Conservation (phyloP, 2,113 vertebrate species). For the Cyrtonyx montezumae region DNA sequence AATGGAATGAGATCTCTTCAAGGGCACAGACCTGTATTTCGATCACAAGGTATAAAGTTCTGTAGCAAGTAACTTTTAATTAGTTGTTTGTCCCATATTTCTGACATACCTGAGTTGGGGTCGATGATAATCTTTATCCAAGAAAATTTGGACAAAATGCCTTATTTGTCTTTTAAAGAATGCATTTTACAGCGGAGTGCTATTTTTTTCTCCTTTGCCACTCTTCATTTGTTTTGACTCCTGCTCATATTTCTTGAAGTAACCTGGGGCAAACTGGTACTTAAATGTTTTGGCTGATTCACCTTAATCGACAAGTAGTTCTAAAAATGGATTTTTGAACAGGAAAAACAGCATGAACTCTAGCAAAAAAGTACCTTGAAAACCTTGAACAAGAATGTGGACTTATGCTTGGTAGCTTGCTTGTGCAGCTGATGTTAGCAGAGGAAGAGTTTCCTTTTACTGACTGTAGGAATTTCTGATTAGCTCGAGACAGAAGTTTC, state of each 20-base stretch:
- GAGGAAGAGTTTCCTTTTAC: not conserved
- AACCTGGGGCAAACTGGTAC: not conserved
- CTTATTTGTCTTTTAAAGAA: not conserved
- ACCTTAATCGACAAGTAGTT: not conserved
- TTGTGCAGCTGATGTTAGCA: not conserved
- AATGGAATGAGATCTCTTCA: slow-evolving; percentile 81
- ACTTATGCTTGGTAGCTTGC: not conserved
- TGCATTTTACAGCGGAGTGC: not conserved
- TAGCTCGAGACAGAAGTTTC: not conserved
- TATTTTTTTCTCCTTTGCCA: not conserved
- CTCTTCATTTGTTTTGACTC: not conserved
- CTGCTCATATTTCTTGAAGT: not conserved
- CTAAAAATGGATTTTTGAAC: not conserved
- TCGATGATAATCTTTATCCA: not conserved
- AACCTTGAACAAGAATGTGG: not conserved
- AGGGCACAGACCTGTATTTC: slow-evolving; percentile 68
- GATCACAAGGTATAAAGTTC: slow-evolving; percentile 73
- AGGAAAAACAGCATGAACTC: not conserved
- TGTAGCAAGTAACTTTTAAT: not conserved
- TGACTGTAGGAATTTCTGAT: not conserved
- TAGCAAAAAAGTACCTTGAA: not conserved
- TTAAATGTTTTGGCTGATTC: not conserved
- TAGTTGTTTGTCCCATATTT: not conserved
- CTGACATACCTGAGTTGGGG: not conserved
- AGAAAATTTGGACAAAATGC: not conserved